A percentile compares a stretch with the other conserved stretches of the same genome.
Evolutionary conservation across 1,140 invertebrate genomes (phyloP).

Genomic region (Spodoptera frugiperda): DNA sequence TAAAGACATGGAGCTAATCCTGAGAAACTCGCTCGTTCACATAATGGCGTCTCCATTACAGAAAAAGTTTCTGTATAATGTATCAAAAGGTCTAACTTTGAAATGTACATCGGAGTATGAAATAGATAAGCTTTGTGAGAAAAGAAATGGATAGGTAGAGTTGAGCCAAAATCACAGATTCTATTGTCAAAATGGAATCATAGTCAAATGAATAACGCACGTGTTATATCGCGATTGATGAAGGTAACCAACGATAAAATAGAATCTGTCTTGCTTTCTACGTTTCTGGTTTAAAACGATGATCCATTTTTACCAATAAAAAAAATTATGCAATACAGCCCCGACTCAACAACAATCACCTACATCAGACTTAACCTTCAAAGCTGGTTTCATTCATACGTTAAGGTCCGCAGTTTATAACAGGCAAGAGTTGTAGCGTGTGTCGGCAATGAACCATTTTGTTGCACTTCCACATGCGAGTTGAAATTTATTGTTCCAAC

Average conservation of each 20-base stretch:
- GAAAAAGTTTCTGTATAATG: conserved; percentile 39
- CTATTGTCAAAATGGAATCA: too few relatives aligned
- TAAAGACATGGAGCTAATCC: conserved; percentile 22
- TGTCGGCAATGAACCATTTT: conserved; percentile 37
- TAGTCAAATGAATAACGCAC: too few relatives aligned
- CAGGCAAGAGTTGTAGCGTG: conserved; percentile 33
- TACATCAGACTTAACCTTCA: too few relatives aligned
- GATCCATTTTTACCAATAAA: too few relatives aligned
- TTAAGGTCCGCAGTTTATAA: conserved; percentile 33
- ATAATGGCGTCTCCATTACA: conserved; percentile 25
- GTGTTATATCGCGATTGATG: too few relatives aligned
- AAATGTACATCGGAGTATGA: conserved; percentile 3
- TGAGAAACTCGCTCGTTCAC: conserved; percentile 32
- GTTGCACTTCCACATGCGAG: conserved; percentile 40
- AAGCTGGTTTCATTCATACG: neutral
- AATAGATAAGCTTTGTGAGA: neutral
- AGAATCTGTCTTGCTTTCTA: neutral
- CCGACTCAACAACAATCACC: too few relatives aligned
- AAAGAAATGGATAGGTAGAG: neutral
- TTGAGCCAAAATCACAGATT: too few relatives aligned
- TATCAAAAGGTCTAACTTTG: conserved; percentile 33
- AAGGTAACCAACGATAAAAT: too few relatives aligned
- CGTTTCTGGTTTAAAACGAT: too few relatives aligned
- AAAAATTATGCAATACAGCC: too few relatives aligned
- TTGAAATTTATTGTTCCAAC: conserved; percentile 23